Percentiles rank a stretch among this genome's conserved stretches.
Evolutionary conservation across 2,113 vertebrate genomes (phyloP).

Genomic region (Bubo bubo): DNA sequence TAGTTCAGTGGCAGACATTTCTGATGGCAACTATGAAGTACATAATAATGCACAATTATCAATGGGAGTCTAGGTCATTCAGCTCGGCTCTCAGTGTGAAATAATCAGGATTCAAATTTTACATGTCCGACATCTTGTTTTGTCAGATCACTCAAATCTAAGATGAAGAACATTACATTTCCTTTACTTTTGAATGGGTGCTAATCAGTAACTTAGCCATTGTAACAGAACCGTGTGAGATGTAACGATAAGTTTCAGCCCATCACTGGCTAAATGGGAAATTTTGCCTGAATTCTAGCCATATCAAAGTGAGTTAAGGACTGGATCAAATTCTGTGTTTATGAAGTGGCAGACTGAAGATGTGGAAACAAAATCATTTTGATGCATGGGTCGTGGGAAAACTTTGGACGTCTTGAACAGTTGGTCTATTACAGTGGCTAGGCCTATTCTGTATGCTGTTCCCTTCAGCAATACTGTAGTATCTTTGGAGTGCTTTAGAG

Average conservation of each 20-base stretch:
- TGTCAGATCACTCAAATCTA: not conserved
- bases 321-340: not conserved
- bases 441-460: not conserved
- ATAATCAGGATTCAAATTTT: not conserved
- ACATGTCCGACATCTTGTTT: not conserved
- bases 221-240: not conserved
- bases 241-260: not conserved
- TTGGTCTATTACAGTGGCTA: not conserved
- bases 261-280: not conserved
- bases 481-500: not conserved
- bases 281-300: not conserved
- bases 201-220: not conserved
- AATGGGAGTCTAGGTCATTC: not conserved
- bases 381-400: accelerated
- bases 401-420: not conserved
- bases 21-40: too few species aligned
- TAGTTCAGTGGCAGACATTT: not conserved
- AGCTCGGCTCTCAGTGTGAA: not conserved
- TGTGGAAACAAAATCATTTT: not conserved
- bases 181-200: not conserved
- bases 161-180: not conserved
- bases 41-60: not conserved
- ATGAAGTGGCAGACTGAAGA: not conserved
- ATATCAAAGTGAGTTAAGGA: not conserved
- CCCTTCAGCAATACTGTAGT: not conserved